Conservation (phyloP, 2,113 vertebrate genomes). For the Apteryx owenii region DNA sequence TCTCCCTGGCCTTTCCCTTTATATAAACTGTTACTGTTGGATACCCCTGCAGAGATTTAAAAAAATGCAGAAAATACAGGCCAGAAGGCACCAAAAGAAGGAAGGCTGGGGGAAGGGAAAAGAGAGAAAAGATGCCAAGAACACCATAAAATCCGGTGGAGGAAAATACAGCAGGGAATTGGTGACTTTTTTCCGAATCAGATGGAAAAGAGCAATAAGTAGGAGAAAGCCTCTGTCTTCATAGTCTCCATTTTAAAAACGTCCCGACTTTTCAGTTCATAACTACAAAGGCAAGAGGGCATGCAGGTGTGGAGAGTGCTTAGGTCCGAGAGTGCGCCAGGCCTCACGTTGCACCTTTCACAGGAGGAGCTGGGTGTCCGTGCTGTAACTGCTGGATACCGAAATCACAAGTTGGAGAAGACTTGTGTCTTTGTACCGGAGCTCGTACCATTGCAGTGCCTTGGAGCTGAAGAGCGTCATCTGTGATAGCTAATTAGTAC, state of each 20-base stretch:
- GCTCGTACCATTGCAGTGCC: not conserved
- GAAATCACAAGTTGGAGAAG: not conserved
- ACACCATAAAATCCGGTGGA: conserved; percentile 23
- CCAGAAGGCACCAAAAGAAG: conserved; percentile 24
- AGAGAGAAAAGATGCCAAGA: conserved; percentile 34
- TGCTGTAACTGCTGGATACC: not conserved
- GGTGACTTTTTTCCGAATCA: not conserved
- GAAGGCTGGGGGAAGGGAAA: not conserved
- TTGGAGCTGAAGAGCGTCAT: not conserved
- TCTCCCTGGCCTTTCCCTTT: conserved; percentile 35
- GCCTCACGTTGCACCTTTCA: accelerated
- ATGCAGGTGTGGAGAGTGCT: accelerated
- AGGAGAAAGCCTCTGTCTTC: not conserved
- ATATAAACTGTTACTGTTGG: conserved; percentile 53
- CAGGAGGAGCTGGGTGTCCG: accelerated
- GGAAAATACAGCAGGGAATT: not conserved
- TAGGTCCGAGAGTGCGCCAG: not conserved
- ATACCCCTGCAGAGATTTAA: conserved; percentile 12
- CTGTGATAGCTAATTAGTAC: not conserved
- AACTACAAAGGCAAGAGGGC: not conserved
- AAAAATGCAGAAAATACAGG: conserved; percentile 18
- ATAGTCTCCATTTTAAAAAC: not conserved
- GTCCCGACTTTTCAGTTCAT: not conserved
- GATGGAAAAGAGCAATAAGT: not conserved
- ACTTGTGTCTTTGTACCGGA: not conserved